phyloP scores from a whole-genome alignment of 2,888 invertebrate genomes.

The Ophion slaviceki region DNA sequence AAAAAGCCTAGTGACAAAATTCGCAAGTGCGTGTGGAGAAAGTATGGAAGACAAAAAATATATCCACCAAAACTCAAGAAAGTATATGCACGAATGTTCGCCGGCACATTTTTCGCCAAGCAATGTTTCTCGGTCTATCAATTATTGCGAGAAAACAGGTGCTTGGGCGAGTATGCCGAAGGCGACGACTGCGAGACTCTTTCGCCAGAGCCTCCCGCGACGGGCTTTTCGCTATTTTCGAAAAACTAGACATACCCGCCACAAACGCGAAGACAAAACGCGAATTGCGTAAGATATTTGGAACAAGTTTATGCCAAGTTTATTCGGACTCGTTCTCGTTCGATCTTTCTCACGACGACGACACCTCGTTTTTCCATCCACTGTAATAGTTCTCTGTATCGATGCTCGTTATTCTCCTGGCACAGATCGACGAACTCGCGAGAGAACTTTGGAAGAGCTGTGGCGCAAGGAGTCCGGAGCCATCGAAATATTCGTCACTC shows the following conservation, averaged over 20 bases:
- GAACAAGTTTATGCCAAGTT: conserved; percentile 51
- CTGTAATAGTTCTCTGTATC: conserved; percentile 2
- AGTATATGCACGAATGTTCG: neutral
- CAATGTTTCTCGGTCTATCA: conserved; percentile 56
- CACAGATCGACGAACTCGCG: conserved; percentile 86
- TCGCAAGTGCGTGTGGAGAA: neutral
- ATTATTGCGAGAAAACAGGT: conserved; percentile 55
- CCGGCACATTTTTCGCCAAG: conserved; percentile 2
- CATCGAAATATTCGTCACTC: conserved; percentile 85
- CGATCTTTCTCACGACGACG: neutral
- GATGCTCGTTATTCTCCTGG: conserved; percentile 6
- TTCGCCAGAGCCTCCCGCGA: conserved; percentile 7
- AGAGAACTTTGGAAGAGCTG: conserved; percentile 85
- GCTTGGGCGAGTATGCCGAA: conserved; percentile 21
- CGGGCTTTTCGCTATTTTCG: conserved; percentile 19
- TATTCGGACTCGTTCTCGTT: conserved; percentile 22
- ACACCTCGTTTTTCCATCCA: neutral
- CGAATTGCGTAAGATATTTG: conserved; percentile 63
- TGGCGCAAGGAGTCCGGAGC: conserved; percentile 86
- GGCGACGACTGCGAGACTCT: conserved; percentile 41
- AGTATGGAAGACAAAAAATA: neutral
- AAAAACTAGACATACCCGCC: conserved; percentile 21
- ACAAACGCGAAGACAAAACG: conserved; percentile 18
- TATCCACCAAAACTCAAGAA: neutral
- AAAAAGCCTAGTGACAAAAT: neutral